Conservation (phyloP, 2,888 invertebrate genomes). For the Nasonia oneida region DNA sequence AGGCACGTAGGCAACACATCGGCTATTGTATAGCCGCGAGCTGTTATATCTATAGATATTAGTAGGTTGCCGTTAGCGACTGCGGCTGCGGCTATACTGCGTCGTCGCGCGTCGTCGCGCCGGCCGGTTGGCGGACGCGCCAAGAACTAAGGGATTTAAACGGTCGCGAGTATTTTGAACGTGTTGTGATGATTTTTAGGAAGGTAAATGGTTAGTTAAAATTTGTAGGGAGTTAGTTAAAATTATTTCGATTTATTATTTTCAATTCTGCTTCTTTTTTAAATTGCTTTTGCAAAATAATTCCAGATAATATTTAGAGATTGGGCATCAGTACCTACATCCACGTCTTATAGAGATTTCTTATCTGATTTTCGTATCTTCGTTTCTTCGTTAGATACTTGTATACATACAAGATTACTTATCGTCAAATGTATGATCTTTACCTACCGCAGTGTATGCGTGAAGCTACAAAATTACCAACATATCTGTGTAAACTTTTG, state of each 20-base stretch:
- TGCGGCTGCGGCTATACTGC: neutral
- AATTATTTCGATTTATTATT: neutral
- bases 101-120: slow-evolving; percentile 30
- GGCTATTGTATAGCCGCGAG: neutral
- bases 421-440: neutral
- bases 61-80: neutral
- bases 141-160: slow-evolving; percentile 51
- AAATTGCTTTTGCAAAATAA: no score
- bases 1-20: neutral
- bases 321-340: no score
- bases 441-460: no score
- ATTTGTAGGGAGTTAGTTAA: no score
- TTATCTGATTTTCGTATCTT: no score
- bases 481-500: no score
- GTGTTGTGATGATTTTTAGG: neutral
- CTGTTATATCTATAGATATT: neutral
- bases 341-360: no score
- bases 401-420: neutral
- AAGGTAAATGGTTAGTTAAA: neutral
- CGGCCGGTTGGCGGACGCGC: slow-evolving; percentile 53
- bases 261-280: neutral
- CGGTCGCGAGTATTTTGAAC: neutral
- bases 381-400: no score
- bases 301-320: no score
- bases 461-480: no score